Conservation (phyloP, 2,888 invertebrate species). For the Pristionchus maxplancki region DNA sequence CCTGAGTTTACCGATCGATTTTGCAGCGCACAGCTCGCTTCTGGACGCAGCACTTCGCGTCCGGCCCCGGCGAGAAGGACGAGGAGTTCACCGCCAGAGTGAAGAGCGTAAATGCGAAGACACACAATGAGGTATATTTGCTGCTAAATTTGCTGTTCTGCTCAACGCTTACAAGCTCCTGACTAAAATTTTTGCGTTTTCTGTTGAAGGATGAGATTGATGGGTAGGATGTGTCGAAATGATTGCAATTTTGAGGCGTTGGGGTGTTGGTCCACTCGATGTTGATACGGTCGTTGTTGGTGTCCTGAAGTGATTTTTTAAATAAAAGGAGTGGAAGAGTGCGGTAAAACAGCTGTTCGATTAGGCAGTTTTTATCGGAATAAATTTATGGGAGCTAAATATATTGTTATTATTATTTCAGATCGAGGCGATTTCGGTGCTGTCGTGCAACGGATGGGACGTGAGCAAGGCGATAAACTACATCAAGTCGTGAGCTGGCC, state of each 20-base stretch:
- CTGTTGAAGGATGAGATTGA: too few species aligned
- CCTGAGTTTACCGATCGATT: background rate
- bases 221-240: too few species aligned
- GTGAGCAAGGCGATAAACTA: conserved; percentile 56
- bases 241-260: too few species aligned
- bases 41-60: conserved; percentile 50
- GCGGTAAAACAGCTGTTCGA: too few species aligned
- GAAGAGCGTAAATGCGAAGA: background rate
- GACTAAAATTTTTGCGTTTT: too few species aligned
- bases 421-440: conserved; percentile 58
- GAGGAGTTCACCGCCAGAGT: background rate
- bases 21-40: conserved; percentile 39
- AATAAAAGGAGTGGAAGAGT: too few species aligned
- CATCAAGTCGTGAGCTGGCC: conserved; percentile 47
- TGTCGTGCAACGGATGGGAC: conserved; percentile 59
- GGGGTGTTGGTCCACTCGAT: conserved; percentile 30
- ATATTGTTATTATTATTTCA: too few species aligned
- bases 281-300: conserved; percentile 3
- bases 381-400: too few species aligned
- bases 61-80: conserved; percentile 41
- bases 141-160: too few species aligned
- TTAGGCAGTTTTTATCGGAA: too few species aligned
- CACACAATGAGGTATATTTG: too few species aligned
- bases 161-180: too few species aligned
- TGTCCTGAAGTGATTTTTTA: conserved; percentile 3